Conservation (phyloP, 1,140 invertebrate genomes). For the Campodea augens region DNA sequence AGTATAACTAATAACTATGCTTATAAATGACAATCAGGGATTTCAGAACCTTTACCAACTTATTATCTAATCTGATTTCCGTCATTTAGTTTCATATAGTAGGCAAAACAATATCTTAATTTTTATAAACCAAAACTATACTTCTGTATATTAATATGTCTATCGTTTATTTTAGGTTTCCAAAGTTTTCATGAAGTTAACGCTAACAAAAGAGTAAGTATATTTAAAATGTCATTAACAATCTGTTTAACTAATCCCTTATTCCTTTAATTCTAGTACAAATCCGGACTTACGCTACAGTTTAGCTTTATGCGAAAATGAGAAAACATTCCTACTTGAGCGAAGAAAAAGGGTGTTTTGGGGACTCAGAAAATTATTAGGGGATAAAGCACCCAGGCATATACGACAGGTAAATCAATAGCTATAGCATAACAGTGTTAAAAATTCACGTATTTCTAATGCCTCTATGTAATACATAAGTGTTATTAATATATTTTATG, state of each 20-base stretch:
- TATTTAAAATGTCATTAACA: slow-evolving; percentile 1
- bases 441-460: neutral
- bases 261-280: slow-evolving; percentile 13
- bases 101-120: too few relatives aligned
- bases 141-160: too few relatives aligned
- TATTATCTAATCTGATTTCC: too few relatives aligned
- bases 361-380: slow-evolving; percentile 21
- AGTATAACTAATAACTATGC: too few relatives aligned
- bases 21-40: too few relatives aligned
- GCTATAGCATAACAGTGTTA: too few relatives aligned
- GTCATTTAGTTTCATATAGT: too few relatives aligned
- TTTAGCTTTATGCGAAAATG: slow-evolving; percentile 24
- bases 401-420: too few relatives aligned
- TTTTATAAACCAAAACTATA: too few relatives aligned
- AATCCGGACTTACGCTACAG: slow-evolving; percentile 20
- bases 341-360: slow-evolving; percentile 20
- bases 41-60: too few relatives aligned
- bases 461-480: neutral
- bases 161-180: slow-evolving; percentile 12
- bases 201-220: slow-evolving; percentile 17
- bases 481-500: neutral
- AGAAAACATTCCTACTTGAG: slow-evolving; percentile 23
- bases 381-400: slow-evolving; percentile 17
- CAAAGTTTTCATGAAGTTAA: slow-evolving; percentile 14
- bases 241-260: neutral